Evolutionary conservation across 1,140 invertebrate genomes (phyloP).

Genomic region (Zelostemma sp.): DNA sequence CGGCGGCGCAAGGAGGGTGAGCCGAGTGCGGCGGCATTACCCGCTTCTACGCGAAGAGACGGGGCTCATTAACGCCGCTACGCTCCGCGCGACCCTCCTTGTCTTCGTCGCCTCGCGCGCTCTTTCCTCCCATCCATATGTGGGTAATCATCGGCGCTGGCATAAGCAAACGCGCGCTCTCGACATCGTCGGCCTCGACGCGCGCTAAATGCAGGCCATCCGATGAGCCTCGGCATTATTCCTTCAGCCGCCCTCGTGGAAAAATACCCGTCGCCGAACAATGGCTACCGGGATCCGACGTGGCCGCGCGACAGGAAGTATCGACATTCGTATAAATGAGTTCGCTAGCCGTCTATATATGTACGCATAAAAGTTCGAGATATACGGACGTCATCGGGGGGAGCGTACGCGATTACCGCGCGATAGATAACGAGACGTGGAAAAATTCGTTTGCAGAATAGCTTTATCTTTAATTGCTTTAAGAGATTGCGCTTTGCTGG

Average conservation of each 20-base stretch:
- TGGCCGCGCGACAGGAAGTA: background rate
- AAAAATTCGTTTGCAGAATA: too few species aligned
- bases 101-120: slow-evolving; percentile 15
- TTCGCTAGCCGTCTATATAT: background rate
- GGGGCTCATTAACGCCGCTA: slow-evolving; percentile 57
- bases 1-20: slow-evolving; percentile 20
- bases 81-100: slow-evolving; percentile 12
- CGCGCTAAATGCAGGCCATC: slow-evolving; percentile 48
- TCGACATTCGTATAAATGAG: slow-evolving; percentile 8
- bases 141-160: slow-evolving; percentile 52
- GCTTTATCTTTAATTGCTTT: too few species aligned
- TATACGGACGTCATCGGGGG: too few species aligned
- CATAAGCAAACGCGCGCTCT: slow-evolving; percentile 36
- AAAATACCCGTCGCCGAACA: slow-evolving; percentile 5
- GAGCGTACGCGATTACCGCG: too few species aligned
- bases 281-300: background rate
- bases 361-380: too few species aligned
- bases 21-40: slow-evolving; percentile 40
- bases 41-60: slow-evolving; percentile 51
- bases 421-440: too few species aligned
- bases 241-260: slow-evolving; percentile 12
- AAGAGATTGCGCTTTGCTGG: too few species aligned
- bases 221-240: slow-evolving; percentile 42
- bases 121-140: slow-evolving; percentile 13
- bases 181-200: slow-evolving; percentile 24